Percentiles rank a stretch among this genome's conserved stretches.
Conservation (phyloP, 2,797 vertebrate genomes). For the Luscinia luscinia region DNA sequence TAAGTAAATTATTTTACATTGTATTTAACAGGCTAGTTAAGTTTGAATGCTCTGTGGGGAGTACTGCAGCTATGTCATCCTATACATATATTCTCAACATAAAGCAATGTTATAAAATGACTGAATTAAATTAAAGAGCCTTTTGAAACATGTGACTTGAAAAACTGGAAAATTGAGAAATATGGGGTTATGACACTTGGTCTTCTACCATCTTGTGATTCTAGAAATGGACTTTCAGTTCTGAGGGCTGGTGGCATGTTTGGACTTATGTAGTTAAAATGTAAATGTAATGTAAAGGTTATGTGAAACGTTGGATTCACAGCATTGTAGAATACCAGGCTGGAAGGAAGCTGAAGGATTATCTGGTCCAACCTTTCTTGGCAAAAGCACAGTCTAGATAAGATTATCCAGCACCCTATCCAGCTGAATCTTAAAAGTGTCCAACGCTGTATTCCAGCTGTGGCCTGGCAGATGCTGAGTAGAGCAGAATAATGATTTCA, state of each 20-base stretch:
- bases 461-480: not conserved
- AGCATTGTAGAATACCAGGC: not conserved
- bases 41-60: not conserved
- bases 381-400: not conserved
- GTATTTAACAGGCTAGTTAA: not conserved
- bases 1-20: not conserved
- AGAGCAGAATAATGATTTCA: not conserved
- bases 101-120: not conserved
- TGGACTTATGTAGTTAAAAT: not conserved
- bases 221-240: not conserved
- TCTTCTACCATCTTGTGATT: not conserved
- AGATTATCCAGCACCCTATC: not conserved
- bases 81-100: not conserved
- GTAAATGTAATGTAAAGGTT: not conserved
- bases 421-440: not conserved
- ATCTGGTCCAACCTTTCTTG: not conserved
- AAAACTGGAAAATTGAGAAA: not conserved
- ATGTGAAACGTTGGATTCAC: not conserved
- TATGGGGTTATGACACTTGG: not conserved
- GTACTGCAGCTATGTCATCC: not conserved
- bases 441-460: fast-evolving
- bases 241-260: not conserved
- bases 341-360: not conserved
- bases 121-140: not conserved
- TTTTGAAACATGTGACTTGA: not conserved